Evolutionary conservation across 2,113 vertebrate species (phyloP).

Genomic region (Dryoscopus gambensis): DNA sequence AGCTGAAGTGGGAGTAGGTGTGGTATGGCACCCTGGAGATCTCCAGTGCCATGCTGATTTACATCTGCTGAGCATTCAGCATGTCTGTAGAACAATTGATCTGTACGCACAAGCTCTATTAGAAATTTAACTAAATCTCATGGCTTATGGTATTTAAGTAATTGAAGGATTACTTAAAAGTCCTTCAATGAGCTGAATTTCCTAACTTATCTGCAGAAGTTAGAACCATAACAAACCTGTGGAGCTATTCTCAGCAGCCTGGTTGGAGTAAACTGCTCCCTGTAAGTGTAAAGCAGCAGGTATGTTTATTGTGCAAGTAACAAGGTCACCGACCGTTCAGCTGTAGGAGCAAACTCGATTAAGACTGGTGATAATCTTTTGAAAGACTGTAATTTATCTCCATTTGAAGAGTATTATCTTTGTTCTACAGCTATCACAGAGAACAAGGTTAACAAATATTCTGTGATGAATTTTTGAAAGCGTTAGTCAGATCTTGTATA

Average conservation of each 20-base stretch:
- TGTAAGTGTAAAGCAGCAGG: slow-evolving; percentile 20
- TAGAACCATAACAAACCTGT: not conserved
- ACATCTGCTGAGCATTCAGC: not conserved
- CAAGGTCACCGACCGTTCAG: slow-evolving; percentile 75
- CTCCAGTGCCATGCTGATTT: not conserved
- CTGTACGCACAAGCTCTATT: no score
- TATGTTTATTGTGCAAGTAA: slow-evolving; percentile 65
- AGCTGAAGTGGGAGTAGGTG: not conserved
- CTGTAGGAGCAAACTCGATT: slow-evolving; percentile 73
- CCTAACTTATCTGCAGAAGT: not conserved
- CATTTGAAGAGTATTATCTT: slow-evolving; percentile 77
- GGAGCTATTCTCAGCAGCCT: not conserved
- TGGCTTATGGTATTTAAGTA: not conserved
- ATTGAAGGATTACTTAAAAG: not conserved
- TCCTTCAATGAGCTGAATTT: not conserved
- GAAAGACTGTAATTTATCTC: slow-evolving; percentile 80
- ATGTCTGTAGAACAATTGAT: rapidly evolving
- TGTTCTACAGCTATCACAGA: slow-evolving; percentile 64
- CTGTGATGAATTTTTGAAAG: slow-evolving; percentile 76
- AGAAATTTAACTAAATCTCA: not conserved
- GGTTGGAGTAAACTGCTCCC: not conserved
- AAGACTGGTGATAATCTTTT: slow-evolving; percentile 77
- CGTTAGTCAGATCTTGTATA: slow-evolving; percentile 64
- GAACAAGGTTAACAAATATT: slow-evolving; percentile 78
- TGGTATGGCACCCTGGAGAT: not conserved